Evolutionary conservation across 2,113 vertebrate genomes (phyloP).

Genomic region (Leptodactylus fuscus): DNA sequence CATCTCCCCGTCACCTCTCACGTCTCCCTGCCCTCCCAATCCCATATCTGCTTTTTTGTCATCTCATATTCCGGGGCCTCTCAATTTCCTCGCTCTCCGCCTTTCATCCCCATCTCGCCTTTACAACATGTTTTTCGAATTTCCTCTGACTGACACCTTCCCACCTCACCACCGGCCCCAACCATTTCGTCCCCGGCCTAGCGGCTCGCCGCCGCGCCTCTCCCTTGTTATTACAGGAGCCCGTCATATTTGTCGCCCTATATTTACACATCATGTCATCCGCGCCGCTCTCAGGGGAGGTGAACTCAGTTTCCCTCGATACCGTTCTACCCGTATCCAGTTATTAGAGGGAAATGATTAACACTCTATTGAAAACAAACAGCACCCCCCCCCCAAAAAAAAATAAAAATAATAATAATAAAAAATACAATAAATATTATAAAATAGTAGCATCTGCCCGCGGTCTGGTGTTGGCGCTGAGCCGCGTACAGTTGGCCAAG

Average conservation of each 20-base stretch:
- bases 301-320: conserved; percentile 37
- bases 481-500: too few relatives aligned
- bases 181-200: background rate
- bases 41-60: conserved; percentile 15
- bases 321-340: background rate
- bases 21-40: background rate
- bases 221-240: background rate
- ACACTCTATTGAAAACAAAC: background rate
- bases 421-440: too few relatives aligned
- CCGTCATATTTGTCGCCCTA: conserved; percentile 3
- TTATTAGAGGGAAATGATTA: background rate
- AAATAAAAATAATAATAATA: too few relatives aligned
- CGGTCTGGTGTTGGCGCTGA: too few relatives aligned
- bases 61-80: conserved; percentile 23
- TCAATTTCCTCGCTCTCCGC: background rate
- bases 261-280: conserved; percentile 3
- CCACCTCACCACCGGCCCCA: background rate
- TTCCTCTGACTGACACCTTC: conserved; percentile 25
- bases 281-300: background rate
- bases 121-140: conserved; percentile 22
- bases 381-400: background rate
- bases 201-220: background rate
- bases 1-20: background rate
- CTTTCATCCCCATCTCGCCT: background rate
- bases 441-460: too few relatives aligned